phyloP scores from a whole-genome alignment of 2,113 vertebrate genomes.

The Lampris incognitus region DNA sequence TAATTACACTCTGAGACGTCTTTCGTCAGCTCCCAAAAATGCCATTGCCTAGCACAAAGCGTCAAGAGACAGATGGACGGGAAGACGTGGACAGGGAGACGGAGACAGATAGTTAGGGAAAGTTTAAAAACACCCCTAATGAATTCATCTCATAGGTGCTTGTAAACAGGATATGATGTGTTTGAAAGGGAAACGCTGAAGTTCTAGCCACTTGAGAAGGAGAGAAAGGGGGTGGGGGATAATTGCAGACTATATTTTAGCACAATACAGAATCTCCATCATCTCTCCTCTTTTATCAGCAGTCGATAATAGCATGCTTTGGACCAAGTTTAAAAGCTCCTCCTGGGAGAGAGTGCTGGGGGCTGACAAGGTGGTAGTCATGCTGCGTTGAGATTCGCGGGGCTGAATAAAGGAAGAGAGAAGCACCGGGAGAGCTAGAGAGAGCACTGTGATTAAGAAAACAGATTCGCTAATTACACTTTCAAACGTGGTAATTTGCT shows the following conservation, averaged over 20 bases:
- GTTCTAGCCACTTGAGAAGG: slow-evolving; percentile 44
- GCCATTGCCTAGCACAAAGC: slow-evolving; percentile 70
- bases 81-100: slow-evolving; percentile 43
- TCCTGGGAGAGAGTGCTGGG: slow-evolving; percentile 30
- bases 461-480: slow-evolving; percentile 95
- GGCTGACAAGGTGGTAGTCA: slow-evolving; percentile 75
- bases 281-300: slow-evolving; percentile 74
- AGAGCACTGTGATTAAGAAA: slow-evolving; percentile 93
- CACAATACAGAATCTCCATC: slow-evolving; percentile 61
- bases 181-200: slow-evolving; percentile 64
- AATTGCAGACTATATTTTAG: slow-evolving; percentile 62
- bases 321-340: slow-evolving; percentile 70
- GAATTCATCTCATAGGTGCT: slow-evolving; percentile 45
- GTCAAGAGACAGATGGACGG: slow-evolving; percentile 31
- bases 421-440: slow-evolving; percentile 80
- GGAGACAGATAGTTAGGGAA: slow-evolving; percentile 35
- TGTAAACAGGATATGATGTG: slow-evolving; percentile 63
- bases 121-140: slow-evolving; percentile 46
- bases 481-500: slow-evolving; percentile 94
- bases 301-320: slow-evolving; percentile 64
- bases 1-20: slow-evolving; percentile 78
- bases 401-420: slow-evolving; percentile 71
- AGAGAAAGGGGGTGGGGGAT: slow-evolving; percentile 40
- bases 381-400: slow-evolving; percentile 68
- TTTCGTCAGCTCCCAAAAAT: slow-evolving; percentile 77